Percentiles rank a stretch among this genome's conserved stretches.
Evolutionary conservation across 1,140 invertebrate species (phyloP).

Genomic region (Asobara japonica): DNA sequence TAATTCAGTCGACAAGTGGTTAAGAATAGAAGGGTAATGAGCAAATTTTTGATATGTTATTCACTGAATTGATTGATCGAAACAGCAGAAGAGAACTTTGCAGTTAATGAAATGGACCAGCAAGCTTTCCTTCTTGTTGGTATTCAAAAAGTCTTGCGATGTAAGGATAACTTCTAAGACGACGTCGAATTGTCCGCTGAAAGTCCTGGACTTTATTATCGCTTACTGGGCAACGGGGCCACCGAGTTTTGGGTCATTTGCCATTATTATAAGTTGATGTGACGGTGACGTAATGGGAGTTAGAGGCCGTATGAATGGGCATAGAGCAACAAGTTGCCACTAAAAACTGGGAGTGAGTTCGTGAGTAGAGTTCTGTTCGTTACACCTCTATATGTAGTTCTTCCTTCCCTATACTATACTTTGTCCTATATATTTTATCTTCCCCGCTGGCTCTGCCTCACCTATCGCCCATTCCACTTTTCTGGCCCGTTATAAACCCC

Average conservation of each 20-base stretch:
- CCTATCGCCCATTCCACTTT: slow-evolving; percentile 15
- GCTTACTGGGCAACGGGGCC: slow-evolving; percentile 9
- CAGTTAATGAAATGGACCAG: too few relatives aligned
- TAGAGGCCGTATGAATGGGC: slow-evolving; percentile 66
- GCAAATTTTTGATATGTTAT: too few relatives aligned
- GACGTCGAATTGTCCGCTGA: not conserved
- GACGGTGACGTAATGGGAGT: slow-evolving; percentile 67
- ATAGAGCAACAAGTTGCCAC: slow-evolving; percentile 68
- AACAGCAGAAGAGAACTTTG: too few relatives aligned
- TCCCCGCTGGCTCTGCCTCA: slow-evolving; percentile 30
- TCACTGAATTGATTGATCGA: too few relatives aligned
- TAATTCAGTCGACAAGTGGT: too few relatives aligned
- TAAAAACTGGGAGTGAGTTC: slow-evolving; percentile 69
- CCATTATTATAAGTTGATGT: slow-evolving; percentile 68
- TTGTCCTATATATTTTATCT: slow-evolving; percentile 55
- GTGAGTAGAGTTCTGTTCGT: slow-evolving; percentile 69
- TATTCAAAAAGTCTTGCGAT: too few relatives aligned
- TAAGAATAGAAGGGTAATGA: too few relatives aligned
- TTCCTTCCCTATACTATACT: slow-evolving; percentile 66
- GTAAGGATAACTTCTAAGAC: too few relatives aligned
- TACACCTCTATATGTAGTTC: slow-evolving; percentile 68
- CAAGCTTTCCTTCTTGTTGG: too few relatives aligned
- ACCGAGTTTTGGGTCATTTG: slow-evolving; percentile 46
- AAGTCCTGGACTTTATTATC: not conserved
- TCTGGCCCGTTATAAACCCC: slow-evolving; percentile 64